Conservation (phyloP, 2,888 invertebrate species). For the Octodonta nipae region DNA sequence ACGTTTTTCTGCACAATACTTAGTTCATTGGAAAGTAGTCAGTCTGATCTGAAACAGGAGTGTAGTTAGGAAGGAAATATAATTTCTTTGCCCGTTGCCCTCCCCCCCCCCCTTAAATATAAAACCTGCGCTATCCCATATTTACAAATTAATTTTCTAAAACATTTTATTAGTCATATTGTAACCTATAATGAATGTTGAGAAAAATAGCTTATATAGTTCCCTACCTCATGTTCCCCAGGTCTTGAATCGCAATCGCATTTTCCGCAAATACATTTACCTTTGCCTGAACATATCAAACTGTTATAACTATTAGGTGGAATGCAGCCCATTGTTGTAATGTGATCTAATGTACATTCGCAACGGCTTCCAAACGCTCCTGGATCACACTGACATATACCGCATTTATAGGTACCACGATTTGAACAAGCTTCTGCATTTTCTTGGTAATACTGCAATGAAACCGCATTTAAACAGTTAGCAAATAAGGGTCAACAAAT, state of each 20-base stretch:
- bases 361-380: slow-evolving; percentile 74
- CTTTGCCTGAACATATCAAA: slow-evolving; percentile 55
- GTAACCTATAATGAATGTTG: too few relatives aligned
- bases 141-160: too few relatives aligned
- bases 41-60: too few relatives aligned
- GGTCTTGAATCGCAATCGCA: slow-evolving; percentile 57
- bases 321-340: slow-evolving; percentile 14
- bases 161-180: too few relatives aligned
- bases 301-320: slow-evolving; percentile 13
- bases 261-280: slow-evolving; percentile 67
- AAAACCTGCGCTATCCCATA: too few relatives aligned
- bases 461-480: slow-evolving; percentile 3
- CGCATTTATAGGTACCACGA: slow-evolving; percentile 76
- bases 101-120: too few relatives aligned
- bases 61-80: too few relatives aligned
- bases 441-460: slow-evolving; percentile 44
- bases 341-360: slow-evolving; percentile 53
- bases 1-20: too few relatives aligned
- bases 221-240: slow-evolving; percentile 49
- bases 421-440: slow-evolving; percentile 56
- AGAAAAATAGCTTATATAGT: too few relatives aligned
- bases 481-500: not conserved
- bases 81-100: too few relatives aligned
- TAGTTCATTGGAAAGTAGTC: too few relatives aligned
- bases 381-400: slow-evolving; percentile 74